Evolutionary conservation across 2,797 vertebrate species (phyloP), one percentile per base, ranked within the genome.

Genomic region (Scolopax bukidnonensis): DNA sequence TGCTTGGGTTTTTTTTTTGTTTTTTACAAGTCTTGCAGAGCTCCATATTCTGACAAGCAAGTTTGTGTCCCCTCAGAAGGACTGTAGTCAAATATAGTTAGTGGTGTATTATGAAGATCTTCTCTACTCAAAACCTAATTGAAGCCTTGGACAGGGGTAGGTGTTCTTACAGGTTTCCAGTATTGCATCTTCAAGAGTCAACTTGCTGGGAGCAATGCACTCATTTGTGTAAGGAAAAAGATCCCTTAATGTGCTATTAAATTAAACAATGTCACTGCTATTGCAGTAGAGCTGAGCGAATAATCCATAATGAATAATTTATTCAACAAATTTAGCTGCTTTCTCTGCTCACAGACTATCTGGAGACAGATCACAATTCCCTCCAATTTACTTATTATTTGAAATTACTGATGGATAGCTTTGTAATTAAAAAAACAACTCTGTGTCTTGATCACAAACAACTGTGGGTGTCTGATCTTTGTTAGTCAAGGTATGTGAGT

Each of bases 281-380:
- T 95, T 95, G 95, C 96, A 93, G 93, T 95, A 95, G 95, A 96
- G 96, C 95, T 96, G 95, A 97, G 96, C 94, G 96, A 97, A 97
- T 97, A 97, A 97, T 97, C 95, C 95, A 94, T 96, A 97, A 96
- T 97, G 96, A 97, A 97, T 97, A 97, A 97, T 97, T 97, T 96
- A 97, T 97, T 96, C 96, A 97, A 96, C 96, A 96, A 96, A 97
- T 97, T 96, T 97, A 97, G 95, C 96, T 97, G 96, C 96, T 97
- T 96, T 97, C 96, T 97, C 96, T 96, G 94, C 94, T 97, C 95
- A 94, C 96, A 97, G 96, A 97, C 96, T 96, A 96, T 97, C 96
- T 96, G 96, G 96, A 97, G 96, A 96, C 96, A 96, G 96, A 97
- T 97, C 96, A 96, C 96, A 96, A 97, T 96, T 97, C 96, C 92